Percentiles rank a stretch among this genome's conserved stretches.
Conservation (phyloP, 1,140 invertebrate genomes). For the Euglossa dilemma region DNA sequence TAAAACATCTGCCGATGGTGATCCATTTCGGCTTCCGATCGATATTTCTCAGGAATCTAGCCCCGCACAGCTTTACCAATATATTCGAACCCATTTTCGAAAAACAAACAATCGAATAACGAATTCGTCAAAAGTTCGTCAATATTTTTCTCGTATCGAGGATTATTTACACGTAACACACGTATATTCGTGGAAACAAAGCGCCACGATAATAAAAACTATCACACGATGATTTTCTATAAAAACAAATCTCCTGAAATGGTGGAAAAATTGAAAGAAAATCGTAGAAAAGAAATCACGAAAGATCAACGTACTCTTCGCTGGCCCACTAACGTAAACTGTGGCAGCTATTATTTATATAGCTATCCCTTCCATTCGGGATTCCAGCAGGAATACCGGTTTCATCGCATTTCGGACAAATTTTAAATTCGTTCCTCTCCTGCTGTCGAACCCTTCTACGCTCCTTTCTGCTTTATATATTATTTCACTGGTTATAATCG, state of each 20-base stretch:
- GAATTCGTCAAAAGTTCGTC: background rate
- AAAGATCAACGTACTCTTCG: constrained; percentile 48
- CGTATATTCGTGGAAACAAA: background rate
- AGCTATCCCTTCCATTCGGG: constrained; percentile 43
- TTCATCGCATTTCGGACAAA: constrained; percentile 4
- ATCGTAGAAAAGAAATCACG: background rate
- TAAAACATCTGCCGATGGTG: constrained; percentile 60
- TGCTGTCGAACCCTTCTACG: background rate
- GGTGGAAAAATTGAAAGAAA: background rate
- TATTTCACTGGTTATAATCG: too few species aligned
- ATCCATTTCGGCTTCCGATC: constrained; percentile 54
- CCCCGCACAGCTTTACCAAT: constrained; percentile 60
- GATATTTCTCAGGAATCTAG: constrained; percentile 43
- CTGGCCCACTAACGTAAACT: constrained; percentile 41
- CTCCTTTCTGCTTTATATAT: too few species aligned
- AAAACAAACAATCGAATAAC: background rate
- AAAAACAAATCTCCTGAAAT: background rate
- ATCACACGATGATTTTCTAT: background rate
- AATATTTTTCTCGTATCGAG: background rate
- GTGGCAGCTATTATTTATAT: constrained; percentile 49
- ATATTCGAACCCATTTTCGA: constrained; percentile 58
- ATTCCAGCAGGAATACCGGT: constrained; percentile 1
- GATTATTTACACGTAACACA: background rate
- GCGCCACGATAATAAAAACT: background rate
- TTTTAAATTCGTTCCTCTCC: background rate